Conservation (phyloP, 2,113 vertebrate species). For the Dermatemys mawii region DNA sequence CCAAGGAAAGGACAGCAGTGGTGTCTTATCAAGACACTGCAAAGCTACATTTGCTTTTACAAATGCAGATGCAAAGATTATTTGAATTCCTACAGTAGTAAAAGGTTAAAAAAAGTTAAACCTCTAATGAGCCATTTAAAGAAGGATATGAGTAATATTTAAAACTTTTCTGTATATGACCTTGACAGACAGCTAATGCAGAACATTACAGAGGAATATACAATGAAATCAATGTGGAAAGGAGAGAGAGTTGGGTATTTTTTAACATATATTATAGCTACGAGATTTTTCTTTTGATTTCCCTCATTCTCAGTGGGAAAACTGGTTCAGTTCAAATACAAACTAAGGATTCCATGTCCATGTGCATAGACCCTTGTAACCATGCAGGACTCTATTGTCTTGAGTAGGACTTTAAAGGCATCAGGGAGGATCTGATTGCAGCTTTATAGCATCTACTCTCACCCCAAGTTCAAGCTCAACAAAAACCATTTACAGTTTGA, state of each 20-base stretch:
- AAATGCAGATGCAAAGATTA: slow-evolving; percentile 30
- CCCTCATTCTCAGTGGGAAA: neutral
- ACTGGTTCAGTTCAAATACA: neutral
- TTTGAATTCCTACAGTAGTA: slow-evolving; percentile 27
- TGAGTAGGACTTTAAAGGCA: neutral
- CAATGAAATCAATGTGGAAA: slow-evolving; percentile 9
- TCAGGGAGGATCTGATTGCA: neutral
- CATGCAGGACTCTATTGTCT: neutral
- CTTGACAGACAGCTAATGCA: slow-evolving; percentile 56
- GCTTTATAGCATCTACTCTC: neutral
- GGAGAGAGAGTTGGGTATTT: neutral
- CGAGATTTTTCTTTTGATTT: slow-evolving; percentile 22
- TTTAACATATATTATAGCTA: neutral
- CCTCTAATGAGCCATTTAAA: slow-evolving; percentile 64
- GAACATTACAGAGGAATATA: neutral
- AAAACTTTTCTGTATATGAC: slow-evolving; percentile 52
- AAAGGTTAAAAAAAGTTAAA: slow-evolving; percentile 26
- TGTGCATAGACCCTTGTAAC: neutral
- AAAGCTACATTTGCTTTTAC: slow-evolving; percentile 38
- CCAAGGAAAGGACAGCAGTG: slow-evolving; percentile 29
- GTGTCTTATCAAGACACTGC: slow-evolving; percentile 31
- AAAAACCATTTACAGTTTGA: neutral
- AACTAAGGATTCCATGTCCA: neutral
- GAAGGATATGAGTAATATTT: slow-evolving; percentile 53
- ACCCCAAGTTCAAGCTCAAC: neutral